Evolutionary conservation across 2,888 invertebrate genomes (phyloP).

Genomic region (Rhagophthalmus giganteus): DNA sequence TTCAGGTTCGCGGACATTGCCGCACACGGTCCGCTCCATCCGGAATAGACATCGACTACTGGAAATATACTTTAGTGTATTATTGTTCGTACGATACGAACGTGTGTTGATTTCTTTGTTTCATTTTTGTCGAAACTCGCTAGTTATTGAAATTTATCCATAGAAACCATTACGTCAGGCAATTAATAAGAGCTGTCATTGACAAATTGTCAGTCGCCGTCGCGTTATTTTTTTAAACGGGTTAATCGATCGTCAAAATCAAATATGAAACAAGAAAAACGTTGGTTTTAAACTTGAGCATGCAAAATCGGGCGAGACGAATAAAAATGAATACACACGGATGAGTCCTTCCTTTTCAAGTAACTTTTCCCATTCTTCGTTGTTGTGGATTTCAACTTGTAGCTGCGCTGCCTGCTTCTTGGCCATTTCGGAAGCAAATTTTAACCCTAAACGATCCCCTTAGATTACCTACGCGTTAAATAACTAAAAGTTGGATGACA

Average conservation of each 20-base stretch:
- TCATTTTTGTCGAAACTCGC: too few species aligned
- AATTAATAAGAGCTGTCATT: too few species aligned
- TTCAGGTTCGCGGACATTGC: slow-evolving; percentile 84
- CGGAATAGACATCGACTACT: slow-evolving; percentile 87
- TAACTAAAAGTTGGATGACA: slow-evolving; percentile 8
- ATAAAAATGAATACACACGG: slow-evolving; percentile 57
- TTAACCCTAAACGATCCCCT: slow-evolving; percentile 4
- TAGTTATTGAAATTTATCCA: too few species aligned
- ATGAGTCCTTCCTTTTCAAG: slow-evolving; percentile 74
- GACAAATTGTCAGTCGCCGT: too few species aligned
- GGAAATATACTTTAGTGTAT: background rate
- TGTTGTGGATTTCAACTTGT: slow-evolving; percentile 77
- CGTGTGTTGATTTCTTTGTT: too few species aligned
- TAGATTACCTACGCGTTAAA: background rate
- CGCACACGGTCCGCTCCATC: slow-evolving; percentile 89
- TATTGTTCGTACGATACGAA: too few species aligned
- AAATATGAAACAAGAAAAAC: too few species aligned
- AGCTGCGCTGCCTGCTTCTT: slow-evolving; percentile 79
- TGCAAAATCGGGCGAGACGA: background rate
- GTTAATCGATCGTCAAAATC: too few species aligned
- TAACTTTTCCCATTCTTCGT: slow-evolving; percentile 85
- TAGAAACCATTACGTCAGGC: too few species aligned
- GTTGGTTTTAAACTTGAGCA: too few species aligned
- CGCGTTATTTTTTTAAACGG: too few species aligned
- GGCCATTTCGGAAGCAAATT: slow-evolving; percentile 57